phyloP scores from a whole-genome alignment of 1,140 invertebrate genomes.

The Drosophila ohnishii region DNA sequence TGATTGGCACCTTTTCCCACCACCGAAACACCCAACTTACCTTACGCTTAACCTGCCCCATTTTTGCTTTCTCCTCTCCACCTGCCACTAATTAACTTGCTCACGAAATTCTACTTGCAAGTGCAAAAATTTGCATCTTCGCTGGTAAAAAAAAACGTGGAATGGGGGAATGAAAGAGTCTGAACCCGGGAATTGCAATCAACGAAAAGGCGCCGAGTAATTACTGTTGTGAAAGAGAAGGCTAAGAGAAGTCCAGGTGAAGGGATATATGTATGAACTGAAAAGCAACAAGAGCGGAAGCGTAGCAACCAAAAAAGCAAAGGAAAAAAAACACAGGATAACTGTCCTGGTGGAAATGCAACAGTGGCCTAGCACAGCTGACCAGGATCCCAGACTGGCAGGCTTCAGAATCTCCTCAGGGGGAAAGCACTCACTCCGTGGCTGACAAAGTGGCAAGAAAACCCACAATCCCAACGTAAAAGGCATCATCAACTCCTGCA shows the following conservation, averaged over 20 bases:
- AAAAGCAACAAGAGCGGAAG: constrained; percentile 21
- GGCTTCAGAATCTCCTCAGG: constrained; percentile 17
- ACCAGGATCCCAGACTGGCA: constrained; percentile 6
- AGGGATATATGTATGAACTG: neutral
- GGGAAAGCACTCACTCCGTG: constrained; percentile 8
- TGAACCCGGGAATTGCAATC: constrained; percentile 35
- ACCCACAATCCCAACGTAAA: constrained; percentile 11
- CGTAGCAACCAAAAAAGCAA: constrained; percentile 1
- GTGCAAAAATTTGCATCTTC: constrained; percentile 50
- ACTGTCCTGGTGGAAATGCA: constrained; percentile 31
- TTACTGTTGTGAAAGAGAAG: constrained; percentile 37
- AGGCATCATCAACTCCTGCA: constrained; percentile 28
- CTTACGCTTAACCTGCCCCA: neutral
- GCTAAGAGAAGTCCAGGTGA: neutral
- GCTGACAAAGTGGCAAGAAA: constrained; percentile 20
- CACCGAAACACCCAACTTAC: neutral
- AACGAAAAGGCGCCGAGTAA: constrained; percentile 61
- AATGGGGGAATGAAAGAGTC: neutral
- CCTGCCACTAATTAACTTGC: constrained; percentile 35
- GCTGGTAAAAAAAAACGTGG: constrained; percentile 21
- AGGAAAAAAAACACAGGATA: constrained; percentile 8
- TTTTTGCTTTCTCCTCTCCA: constrained; percentile 3
- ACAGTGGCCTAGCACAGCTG: constrained; percentile 36
- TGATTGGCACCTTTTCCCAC: constrained; percentile 28
- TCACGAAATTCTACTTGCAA: constrained; percentile 21